Evolutionary conservation across 2,113 vertebrate species (phyloP).

Genomic region (Piaya cayana): DNA sequence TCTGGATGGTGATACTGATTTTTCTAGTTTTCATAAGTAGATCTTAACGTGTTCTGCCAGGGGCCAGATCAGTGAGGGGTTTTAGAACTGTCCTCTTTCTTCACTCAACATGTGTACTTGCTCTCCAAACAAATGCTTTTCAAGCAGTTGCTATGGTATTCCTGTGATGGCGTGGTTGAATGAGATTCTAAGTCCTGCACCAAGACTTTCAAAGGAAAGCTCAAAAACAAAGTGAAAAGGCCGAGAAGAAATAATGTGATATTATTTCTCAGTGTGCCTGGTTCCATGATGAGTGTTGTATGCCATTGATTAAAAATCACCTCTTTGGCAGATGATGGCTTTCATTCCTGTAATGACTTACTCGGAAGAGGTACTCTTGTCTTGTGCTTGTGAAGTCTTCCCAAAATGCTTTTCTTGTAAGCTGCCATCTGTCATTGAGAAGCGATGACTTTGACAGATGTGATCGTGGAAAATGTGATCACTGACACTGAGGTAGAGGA

Average conservation of each 20-base stretch:
- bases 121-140: constrained; percentile 4
- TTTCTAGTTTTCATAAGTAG: background rate
- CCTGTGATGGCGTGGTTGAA: background rate
- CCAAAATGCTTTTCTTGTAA: background rate
- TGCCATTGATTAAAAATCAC: background rate
- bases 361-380: background rate
- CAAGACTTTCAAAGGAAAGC: background rate
- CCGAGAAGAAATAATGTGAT: background rate
- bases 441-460: background rate
- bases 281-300: background rate
- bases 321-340: background rate
- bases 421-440: background rate
- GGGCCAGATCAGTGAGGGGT: background rate
- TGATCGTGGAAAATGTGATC: background rate
- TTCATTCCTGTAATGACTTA: background rate
- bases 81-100: constrained; percentile 7
- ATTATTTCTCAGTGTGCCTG: background rate
- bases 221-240: background rate
- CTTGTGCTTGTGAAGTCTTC: background rate
- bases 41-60: background rate
- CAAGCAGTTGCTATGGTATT: constrained; percentile 30
- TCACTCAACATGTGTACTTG: background rate
- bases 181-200: background rate
- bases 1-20: constrained; percentile 11
- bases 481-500: background rate